Conservation (phyloP, 2,888 invertebrate species). For the Lithophane semibrunnea region DNA sequence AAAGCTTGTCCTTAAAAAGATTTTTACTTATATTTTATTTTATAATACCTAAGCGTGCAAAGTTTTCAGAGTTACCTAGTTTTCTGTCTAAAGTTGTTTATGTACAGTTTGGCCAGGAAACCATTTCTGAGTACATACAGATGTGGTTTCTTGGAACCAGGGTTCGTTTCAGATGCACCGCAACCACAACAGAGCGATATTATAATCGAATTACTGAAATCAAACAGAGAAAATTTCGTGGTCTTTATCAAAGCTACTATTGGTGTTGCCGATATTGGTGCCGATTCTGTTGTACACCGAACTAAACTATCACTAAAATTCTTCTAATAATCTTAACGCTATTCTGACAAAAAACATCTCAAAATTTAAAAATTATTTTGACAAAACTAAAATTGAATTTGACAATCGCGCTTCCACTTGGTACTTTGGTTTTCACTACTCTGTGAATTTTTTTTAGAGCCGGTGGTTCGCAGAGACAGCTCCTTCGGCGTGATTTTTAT, state of each 20-base stretch:
- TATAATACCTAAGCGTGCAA: neutral
- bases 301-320: too few relatives aligned
- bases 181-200: neutral
- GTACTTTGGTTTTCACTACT: too few relatives aligned
- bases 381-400: too few relatives aligned
- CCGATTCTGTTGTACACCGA: too few relatives aligned
- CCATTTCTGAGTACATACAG: neutral
- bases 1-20: too few relatives aligned
- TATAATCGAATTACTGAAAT: neutral
- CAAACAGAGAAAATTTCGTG: neutral
- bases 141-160: neutral
- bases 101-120: neutral
- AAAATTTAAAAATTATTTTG: too few relatives aligned
- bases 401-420: too few relatives aligned
- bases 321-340: too few relatives aligned
- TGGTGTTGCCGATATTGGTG: neutral
- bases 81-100: neutral
- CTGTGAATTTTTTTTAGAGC: too few relatives aligned
- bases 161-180: neutral
- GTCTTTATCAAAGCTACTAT: neutral
- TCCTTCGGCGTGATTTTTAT: too few relatives aligned
- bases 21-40: neutral
- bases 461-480: too few relatives aligned
- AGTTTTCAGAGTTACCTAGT: neutral
- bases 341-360: too few relatives aligned